phyloP scores from a whole-genome alignment of 2,888 invertebrate species.

The Ischnura elegans region DNA sequence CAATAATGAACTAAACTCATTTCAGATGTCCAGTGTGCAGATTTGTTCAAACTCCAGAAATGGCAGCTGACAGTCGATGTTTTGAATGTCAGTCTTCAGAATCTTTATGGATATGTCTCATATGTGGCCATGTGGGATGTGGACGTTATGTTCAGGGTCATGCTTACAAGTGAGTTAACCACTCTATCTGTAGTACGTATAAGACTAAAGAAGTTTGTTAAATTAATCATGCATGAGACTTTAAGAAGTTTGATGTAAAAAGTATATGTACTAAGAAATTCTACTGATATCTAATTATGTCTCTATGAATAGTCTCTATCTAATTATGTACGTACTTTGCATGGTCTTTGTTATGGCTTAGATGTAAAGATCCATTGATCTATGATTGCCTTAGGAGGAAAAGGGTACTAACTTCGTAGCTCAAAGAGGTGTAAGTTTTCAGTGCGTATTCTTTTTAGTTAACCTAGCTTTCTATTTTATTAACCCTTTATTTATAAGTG shows the following conservation, averaged over 20 bases:
- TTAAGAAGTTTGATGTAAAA: background rate
- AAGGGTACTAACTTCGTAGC: too few species aligned
- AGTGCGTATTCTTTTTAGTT: too few species aligned
- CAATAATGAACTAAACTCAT: too few species aligned
- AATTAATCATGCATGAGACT: background rate
- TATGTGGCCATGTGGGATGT: conserved; percentile 99
- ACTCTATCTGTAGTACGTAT: conserved; percentile 25
- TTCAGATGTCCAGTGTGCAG: conserved; percentile 97
- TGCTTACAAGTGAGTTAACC: conserved; percentile 84
- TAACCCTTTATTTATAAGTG: too few species aligned
- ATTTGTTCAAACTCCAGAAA: conserved; percentile 91
- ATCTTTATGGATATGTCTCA: conserved; percentile 98
- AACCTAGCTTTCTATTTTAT: too few species aligned
- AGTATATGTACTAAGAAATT: background rate
- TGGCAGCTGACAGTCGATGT: conserved; percentile 85
- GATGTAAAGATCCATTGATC: too few species aligned
- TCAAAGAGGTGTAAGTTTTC: too few species aligned
- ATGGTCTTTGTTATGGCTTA: too few species aligned
- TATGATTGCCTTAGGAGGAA: too few species aligned
- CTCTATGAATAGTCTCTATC: too few species aligned
- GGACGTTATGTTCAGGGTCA: conserved; percentile 95
- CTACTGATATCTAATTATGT: too few species aligned
- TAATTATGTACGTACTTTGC: too few species aligned
- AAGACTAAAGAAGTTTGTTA: background rate
- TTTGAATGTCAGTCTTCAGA: conserved; percentile 85